Percentiles rank a stretch among this genome's conserved stretches.
Conservation (phyloP, 2,888 invertebrate species). For the Coremacera marginata region DNA sequence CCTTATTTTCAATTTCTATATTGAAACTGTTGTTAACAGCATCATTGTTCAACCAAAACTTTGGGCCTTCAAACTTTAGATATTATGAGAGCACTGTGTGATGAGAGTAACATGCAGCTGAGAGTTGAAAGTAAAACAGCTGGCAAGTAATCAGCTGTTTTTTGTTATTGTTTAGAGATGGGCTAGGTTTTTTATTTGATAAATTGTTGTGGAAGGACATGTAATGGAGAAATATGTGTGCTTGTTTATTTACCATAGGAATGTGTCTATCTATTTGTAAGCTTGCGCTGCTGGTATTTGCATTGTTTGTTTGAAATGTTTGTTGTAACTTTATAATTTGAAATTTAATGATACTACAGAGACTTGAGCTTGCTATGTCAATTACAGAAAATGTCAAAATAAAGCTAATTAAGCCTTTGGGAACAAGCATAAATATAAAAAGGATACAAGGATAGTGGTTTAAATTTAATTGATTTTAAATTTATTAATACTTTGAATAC, state of each 20-base stretch:
- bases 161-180: constrained; percentile 3
- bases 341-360: constrained; percentile 2
- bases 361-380: neutral
- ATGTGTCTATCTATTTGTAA: neutral
- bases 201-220: neutral
- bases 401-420: constrained; percentile 18
- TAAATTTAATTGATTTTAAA: neutral
- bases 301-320: neutral
- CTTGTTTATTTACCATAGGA: too few relatives aligned
- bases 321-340: neutral
- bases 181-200: neutral
- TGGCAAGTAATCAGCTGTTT: constrained; percentile 13
- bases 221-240: neutral
- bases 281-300: neutral
- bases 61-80: neutral
- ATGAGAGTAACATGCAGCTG: neutral
- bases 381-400: constrained; percentile 13
- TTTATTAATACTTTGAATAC: neutral
- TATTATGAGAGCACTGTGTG: neutral
- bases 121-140: neutral
- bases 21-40: neutral
- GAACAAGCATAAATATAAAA: neutral
- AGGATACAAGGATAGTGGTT: neutral
- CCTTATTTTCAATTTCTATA: neutral
- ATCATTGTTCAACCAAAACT: neutral